phyloP scores from a whole-genome alignment of 2,113 vertebrate genomes.

The Dunckerocampus dactyliophorus region DNA sequence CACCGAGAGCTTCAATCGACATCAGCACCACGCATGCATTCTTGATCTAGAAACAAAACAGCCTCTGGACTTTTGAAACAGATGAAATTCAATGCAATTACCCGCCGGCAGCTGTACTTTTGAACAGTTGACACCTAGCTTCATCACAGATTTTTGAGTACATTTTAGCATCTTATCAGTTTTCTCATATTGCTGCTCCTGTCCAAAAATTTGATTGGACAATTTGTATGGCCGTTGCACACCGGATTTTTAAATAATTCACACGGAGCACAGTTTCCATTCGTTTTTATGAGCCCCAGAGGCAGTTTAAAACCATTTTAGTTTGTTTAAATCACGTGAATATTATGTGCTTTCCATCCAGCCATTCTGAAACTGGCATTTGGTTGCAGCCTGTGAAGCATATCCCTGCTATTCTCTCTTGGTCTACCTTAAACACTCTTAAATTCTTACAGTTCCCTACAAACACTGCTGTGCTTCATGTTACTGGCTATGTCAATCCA shows the following conservation, averaged over 20 bases:
- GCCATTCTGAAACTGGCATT: slow-evolving; percentile 52
- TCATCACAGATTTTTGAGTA: not conserved
- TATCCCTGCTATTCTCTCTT: slow-evolving; percentile 34
- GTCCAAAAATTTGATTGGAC: slow-evolving; percentile 27
- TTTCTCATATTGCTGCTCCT: slow-evolving; percentile 5
- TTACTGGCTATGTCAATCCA: slow-evolving; percentile 39
- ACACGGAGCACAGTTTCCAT: slow-evolving; percentile 59
- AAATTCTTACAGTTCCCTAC: slow-evolving; percentile 10
- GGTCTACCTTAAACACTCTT: not conserved
- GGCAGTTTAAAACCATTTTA: slow-evolving; percentile 59
- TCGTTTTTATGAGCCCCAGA: slow-evolving; percentile 67
- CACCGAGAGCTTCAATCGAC: slow-evolving; percentile 2
- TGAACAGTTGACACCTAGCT: not conserved
- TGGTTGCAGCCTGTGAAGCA: slow-evolving; percentile 35
- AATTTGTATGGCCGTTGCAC: slow-evolving; percentile 41
- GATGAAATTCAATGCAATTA: slow-evolving; percentile 1
- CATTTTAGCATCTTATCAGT: not conserved
- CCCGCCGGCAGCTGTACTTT: not conserved
- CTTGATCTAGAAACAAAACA: slow-evolving; percentile 1
- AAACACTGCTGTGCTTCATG: slow-evolving; percentile 32
- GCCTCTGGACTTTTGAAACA: slow-evolving; percentile 1
- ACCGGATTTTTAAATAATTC: slow-evolving; percentile 67
- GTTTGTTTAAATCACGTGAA: slow-evolving; percentile 50
- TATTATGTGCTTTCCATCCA: slow-evolving; percentile 32
- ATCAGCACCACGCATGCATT: not conserved